phyloP scores from a whole-genome alignment of 1,140 invertebrate genomes.

The Drosophila punjabiensis region DNA sequence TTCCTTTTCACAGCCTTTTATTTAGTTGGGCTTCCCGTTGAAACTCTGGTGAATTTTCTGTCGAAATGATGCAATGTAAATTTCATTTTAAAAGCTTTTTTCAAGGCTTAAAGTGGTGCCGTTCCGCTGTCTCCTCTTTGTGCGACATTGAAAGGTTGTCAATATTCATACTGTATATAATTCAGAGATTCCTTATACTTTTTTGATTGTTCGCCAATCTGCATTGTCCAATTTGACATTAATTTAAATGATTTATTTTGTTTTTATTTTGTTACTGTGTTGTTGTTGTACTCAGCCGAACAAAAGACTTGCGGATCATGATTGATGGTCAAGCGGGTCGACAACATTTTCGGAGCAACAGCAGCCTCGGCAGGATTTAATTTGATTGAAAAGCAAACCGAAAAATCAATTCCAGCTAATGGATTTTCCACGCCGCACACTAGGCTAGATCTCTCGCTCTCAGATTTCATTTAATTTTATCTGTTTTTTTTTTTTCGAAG shows the following conservation, averaged over 20 bases:
- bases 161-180: constrained; percentile 43
- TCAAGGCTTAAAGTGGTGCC: constrained; percentile 44
- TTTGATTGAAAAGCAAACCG: constrained; percentile 68
- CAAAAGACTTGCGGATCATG: constrained; percentile 59
- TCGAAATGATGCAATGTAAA: constrained; percentile 58
- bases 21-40: constrained; percentile 42
- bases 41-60: constrained; percentile 9
- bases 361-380: constrained; percentile 54
- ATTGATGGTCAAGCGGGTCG: constrained; percentile 62
- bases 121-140: constrained; percentile 17
- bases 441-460: constrained; percentile 38
- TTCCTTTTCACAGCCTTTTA: constrained; percentile 73
- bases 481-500: constrained; percentile 30
- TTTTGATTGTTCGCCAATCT: constrained; percentile 59
- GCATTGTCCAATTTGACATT: constrained; percentile 66
- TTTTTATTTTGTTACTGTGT: constrained; percentile 26
- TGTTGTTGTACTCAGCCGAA: not conserved
- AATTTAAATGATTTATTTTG: constrained; percentile 65
- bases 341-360: constrained; percentile 32
- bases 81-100: constrained; percentile 61
- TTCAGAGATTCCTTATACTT: constrained; percentile 22
- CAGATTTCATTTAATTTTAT: constrained; percentile 46
- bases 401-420: constrained; percentile 69
- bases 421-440: constrained; percentile 53
- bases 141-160: constrained; percentile 49